Conservation (phyloP, 2,113 vertebrate genomes). For the Galbula dea region DNA sequence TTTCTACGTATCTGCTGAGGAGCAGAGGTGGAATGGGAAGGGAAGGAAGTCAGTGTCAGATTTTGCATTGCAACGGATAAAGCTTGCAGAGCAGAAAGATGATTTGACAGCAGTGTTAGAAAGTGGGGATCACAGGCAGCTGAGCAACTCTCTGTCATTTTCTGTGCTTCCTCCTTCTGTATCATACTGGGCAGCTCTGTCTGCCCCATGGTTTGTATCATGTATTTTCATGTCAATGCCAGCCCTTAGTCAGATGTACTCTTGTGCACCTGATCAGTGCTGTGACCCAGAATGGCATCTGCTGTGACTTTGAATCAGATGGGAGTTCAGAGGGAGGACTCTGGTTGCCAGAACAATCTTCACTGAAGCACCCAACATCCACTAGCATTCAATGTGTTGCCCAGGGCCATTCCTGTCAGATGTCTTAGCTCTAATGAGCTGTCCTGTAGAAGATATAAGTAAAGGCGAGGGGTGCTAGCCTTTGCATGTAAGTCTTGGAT, state of each 20-base stretch:
- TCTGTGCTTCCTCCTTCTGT: background rate
- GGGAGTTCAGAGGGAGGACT: background rate
- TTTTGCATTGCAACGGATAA: background rate
- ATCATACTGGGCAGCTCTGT: background rate
- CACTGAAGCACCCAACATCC: background rate
- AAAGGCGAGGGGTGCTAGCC: background rate
- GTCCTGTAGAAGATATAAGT: background rate
- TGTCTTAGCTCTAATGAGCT: background rate
- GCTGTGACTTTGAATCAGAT: background rate
- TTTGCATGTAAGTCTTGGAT: background rate
- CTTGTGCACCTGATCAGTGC: background rate
- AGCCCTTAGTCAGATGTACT: background rate
- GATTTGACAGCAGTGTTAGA: background rate
- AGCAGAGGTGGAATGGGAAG: background rate
- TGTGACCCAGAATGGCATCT: background rate
- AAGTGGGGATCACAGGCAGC: background rate
- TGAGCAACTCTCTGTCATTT: background rate
- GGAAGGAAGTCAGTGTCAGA: background rate
- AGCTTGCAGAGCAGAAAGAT: background rate
- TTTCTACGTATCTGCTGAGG: slow-evolving; percentile 24
- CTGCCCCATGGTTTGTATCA: background rate
- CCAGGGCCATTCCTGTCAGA: background rate
- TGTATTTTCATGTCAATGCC: background rate
- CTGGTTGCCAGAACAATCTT: background rate
- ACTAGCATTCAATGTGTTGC: background rate